phyloP scores from a whole-genome alignment of 2,888 invertebrate genomes.

The Drosophila mayaguana region DNA sequence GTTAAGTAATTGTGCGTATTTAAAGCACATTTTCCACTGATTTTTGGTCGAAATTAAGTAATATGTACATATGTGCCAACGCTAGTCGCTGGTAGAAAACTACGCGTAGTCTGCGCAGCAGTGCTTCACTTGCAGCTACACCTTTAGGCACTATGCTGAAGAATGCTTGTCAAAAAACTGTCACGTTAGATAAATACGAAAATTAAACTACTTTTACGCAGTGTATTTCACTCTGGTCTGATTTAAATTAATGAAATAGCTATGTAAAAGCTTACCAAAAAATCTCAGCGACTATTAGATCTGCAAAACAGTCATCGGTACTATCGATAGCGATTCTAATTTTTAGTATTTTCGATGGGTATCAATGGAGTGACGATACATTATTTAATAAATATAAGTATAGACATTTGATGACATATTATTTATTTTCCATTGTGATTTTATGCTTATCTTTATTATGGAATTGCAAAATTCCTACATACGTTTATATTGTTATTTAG shows the following conservation, averaged over 20 bases:
- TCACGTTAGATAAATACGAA: neutral
- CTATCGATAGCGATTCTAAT: slow-evolving; percentile 25
- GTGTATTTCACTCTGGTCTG: slow-evolving; percentile 6
- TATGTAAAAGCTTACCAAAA: slow-evolving; percentile 64
- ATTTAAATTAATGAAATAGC: slow-evolving; percentile 28
- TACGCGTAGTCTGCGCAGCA: slow-evolving; percentile 72
- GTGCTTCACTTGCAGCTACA: slow-evolving; percentile 35
- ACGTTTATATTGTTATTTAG: neutral
- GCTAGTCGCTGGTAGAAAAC: slow-evolving; percentile 49
- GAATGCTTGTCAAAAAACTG: neutral
- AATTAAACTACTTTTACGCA: neutral
- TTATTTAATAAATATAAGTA: neutral
- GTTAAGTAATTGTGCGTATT: neutral
- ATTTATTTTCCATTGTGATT: neutral
- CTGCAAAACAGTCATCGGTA: slow-evolving; percentile 39
- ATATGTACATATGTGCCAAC: slow-evolving; percentile 48
- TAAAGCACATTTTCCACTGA: slow-evolving; percentile 2
- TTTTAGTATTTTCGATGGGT: slow-evolving; percentile 7
- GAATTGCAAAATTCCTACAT: neutral
- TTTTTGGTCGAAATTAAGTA: slow-evolving; percentile 52
- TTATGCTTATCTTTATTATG: neutral
- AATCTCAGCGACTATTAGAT: slow-evolving; percentile 62
- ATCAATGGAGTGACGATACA: neutral
- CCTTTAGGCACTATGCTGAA: slow-evolving; percentile 9
- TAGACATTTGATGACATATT: neutral